Base-by-base conservation (phyloP, 1,140 invertebrate genomes). In the Nasonia longicornis region DNA sequence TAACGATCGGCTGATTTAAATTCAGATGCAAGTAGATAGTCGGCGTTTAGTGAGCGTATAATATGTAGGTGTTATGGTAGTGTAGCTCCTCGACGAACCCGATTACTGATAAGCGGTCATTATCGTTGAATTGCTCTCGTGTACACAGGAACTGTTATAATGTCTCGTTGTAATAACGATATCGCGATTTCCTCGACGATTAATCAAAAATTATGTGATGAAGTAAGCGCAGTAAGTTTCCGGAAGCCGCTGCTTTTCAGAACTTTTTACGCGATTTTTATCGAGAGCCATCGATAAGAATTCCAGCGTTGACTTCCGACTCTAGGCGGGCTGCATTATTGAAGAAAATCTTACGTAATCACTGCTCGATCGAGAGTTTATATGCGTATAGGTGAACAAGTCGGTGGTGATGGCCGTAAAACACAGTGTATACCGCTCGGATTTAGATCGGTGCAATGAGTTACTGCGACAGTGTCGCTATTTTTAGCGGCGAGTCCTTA, bases 401-500 rank as follows among this genome's bases (percentile, higher is more conserved):
- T 7, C 38, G 38, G 38, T 42, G 22, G 31, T 10, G 48, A 8
- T 63, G 16, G 29, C 4, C 42, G 20, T 16, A 63, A 75, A 74
- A 63, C 29, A 35, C n/a, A 6, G 52, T 20, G 16, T 7, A 58
- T 7, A 20, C 12, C 12, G 48, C 14, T 52, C 48, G 16, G 48
- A 52, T 16, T 52, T 14, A 52, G 48, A 16, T 4, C 16, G 48
- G 3, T 52, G 12, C 42, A 2, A 14, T 58, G 52, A 58, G 26
- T 67, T 67, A 67, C 64, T 67, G 26, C 64, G 64, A 67, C 22
- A 67, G 29, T 29, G 11, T 10, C 38, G 29, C 52, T 79, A 79
- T 72, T 79, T 79, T 52, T 58, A 72, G 69, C n/a, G 10, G 45
- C 71, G 26, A 71, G 4, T 70, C 31, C n/a, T 31, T 72, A 66